A percentile compares a stretch with the other conserved stretches of the same genome.
phyloP scores from a whole-genome alignment of 2,113 vertebrate genomes.

The Irena cyanogastra region DNA sequence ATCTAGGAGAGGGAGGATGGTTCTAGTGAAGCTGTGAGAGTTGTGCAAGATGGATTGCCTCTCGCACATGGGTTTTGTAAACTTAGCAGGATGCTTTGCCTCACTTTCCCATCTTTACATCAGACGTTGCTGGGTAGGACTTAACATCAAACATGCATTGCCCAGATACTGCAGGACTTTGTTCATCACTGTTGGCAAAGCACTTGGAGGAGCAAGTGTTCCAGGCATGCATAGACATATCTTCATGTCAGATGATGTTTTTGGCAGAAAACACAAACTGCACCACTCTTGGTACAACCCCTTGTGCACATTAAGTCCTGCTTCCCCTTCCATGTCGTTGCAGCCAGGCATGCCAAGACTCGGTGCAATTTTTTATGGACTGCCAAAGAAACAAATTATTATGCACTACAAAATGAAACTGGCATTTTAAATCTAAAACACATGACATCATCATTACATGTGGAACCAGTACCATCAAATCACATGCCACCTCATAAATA shows the following conservation, averaged over 20 bases:
- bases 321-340: background rate
- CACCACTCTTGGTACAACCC: background rate
- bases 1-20: background rate
- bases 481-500: slow-evolving; percentile 67
- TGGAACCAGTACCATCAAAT: slow-evolving; percentile 66
- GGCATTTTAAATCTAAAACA: slow-evolving; percentile 69
- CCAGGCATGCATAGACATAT: background rate
- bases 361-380: slow-evolving; percentile 44
- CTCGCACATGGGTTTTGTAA: background rate
- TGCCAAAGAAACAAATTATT: slow-evolving; percentile 67
- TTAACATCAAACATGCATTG: background rate
- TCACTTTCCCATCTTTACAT: background rate
- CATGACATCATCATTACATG: slow-evolving; percentile 68
- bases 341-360: slow-evolving; percentile 2
- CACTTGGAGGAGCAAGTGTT: background rate
- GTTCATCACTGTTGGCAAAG: background rate
- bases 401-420: slow-evolving; percentile 62
- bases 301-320: background rate
- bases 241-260: background rate
- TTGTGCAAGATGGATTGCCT: background rate
- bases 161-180: background rate
- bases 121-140: background rate
- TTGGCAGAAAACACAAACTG: background rate
- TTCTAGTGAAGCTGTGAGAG: background rate
- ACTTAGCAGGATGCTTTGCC: background rate